These are phyloP conservation scores for Nemotelus nigrinus DNA, from an alignment of 2,888 invertebrate genomes.

Conservation along the genomic window DNA sequence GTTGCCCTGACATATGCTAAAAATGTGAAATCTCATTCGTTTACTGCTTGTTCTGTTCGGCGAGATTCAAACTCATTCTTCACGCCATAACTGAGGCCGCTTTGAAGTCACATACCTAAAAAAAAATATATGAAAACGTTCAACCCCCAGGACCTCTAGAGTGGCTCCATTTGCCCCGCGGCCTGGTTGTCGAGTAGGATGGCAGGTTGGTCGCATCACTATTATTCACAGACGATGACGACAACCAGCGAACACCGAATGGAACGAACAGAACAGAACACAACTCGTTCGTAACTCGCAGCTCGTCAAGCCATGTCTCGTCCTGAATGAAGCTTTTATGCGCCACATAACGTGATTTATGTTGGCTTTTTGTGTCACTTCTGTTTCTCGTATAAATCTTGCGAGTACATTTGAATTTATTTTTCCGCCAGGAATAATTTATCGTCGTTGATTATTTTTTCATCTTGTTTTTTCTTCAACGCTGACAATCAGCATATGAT, in stretches of 20 bases:
- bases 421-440: constrained; percentile 50
- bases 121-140: constrained; percentile 9
- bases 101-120: neutral
- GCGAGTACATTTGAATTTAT: constrained; percentile 49
- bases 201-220: neutral
- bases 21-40: constrained; percentile 41
- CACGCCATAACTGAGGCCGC: neutral
- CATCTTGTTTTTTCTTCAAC: constrained; percentile 39
- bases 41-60: constrained; percentile 24
- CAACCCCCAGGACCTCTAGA: constrained; percentile 12
- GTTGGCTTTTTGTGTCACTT: constrained; percentile 49
- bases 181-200: neutral
- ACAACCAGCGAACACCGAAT: too few species aligned
- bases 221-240: neutral
- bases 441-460: constrained; percentile 49
- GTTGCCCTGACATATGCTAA: constrained; percentile 20
- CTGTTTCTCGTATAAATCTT: constrained; percentile 49
- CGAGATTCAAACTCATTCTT: neutral
- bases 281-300: constrained; percentile 26
- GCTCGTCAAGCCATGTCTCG: constrained; percentile 17
- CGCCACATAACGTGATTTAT: constrained; percentile 49
- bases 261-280: neutral
- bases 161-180: constrained; percentile 12
- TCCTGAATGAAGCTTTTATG: constrained; percentile 45
- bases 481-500: constrained; percentile 45